Conservation (phyloP, 2,113 vertebrate genomes). For the Theristicus caerulescens region DNA sequence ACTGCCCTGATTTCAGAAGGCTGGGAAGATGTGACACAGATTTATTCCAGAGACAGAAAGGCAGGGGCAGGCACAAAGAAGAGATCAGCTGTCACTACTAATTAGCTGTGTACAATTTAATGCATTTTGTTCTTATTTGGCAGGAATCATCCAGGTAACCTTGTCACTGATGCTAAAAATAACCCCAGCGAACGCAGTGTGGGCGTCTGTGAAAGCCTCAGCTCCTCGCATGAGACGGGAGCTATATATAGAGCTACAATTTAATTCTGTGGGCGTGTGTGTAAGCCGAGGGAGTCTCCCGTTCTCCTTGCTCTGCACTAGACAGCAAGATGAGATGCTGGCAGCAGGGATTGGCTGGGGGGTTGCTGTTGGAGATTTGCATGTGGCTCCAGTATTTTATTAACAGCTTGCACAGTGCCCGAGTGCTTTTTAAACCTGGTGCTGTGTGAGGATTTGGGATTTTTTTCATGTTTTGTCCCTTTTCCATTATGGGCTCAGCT, state of each 20-base stretch:
- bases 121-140: background rate
- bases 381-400: background rate
- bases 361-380: background rate
- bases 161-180: conserved; percentile 51
- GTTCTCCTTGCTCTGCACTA: background rate
- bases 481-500: background rate
- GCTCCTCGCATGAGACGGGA: background rate
- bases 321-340: background rate
- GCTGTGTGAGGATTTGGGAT: background rate
- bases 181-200: background rate
- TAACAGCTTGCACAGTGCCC: background rate
- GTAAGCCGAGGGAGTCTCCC: background rate
- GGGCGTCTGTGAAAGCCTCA: background rate
- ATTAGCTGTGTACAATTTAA: conserved; percentile 12
- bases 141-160: conserved; percentile 36
- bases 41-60: background rate
- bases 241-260: conserved; percentile 10
- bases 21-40: background rate
- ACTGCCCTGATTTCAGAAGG: background rate
- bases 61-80: background rate
- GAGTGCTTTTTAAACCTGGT: background rate
- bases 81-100: background rate
- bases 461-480: background rate
- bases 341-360: background rate
- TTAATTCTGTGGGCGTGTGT: background rate